These are phyloP conservation scores for Linnaemya vulpina DNA, from an alignment of 2,888 invertebrate genomes.

Conservation along the genomic window DNA sequence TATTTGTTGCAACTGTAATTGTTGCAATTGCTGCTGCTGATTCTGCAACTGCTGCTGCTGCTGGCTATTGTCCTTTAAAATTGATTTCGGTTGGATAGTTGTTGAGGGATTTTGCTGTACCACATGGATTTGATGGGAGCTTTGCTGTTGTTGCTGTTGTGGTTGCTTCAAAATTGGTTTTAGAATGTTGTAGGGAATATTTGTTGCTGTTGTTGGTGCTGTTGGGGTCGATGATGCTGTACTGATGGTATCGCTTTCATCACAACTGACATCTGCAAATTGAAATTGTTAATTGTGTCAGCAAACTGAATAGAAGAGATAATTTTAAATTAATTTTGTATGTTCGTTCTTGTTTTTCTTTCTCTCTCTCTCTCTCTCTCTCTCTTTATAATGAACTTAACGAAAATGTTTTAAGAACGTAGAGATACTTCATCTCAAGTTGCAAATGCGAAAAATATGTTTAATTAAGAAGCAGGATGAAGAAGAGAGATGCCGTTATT, in stretches of 20 bases:
- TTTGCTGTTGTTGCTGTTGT: conserved; percentile 67
- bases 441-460: not conserved
- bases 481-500: too few relatives aligned
- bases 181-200: conserved; percentile 75
- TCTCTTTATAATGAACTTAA: too few relatives aligned
- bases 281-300: conserved; percentile 44
- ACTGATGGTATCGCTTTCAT: conserved; percentile 80
- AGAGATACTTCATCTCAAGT: too few relatives aligned
- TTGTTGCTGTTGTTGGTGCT: conserved; percentile 67
- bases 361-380: not conserved
- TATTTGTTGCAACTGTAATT: conserved; percentile 55
- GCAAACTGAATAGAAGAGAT: conserved; percentile 3
- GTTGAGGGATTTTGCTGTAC: conserved; percentile 70
- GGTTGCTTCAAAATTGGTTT: conserved; percentile 79
- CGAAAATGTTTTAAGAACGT: not conserved
- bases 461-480: too few relatives aligned
- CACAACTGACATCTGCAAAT: conserved; percentile 78
- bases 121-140: conserved; percentile 70
- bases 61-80: conserved; percentile 70
- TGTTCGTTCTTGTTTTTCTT: not conserved
- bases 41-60: conserved; percentile 73
- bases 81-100: conserved; percentile 68
- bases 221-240: conserved; percentile 78
- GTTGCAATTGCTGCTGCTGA: conserved; percentile 72
- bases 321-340: not conserved